Conservation (phyloP, 2,113 vertebrate genomes). For the Antennarius striatus region DNA sequence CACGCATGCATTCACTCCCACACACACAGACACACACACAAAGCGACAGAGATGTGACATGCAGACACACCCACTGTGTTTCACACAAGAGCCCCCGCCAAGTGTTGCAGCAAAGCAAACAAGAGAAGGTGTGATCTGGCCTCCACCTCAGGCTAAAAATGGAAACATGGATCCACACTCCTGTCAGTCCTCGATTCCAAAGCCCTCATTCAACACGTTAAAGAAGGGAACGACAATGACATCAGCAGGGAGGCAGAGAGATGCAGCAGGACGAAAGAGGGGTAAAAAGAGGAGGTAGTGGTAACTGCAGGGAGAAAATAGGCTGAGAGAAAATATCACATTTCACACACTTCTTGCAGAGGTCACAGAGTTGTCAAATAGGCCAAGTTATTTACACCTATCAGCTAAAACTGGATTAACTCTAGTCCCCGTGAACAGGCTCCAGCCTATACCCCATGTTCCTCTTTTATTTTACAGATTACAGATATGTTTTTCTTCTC, state of each 20-base stretch:
- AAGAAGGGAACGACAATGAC: conserved; percentile 12
- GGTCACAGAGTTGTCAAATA: too few relatives aligned
- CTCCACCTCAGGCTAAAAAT: conserved; percentile 46
- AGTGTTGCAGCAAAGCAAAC: conserved; percentile 19
- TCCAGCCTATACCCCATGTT: too few relatives aligned
- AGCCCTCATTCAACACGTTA: conserved; percentile 17
- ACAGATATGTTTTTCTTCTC: background rate
- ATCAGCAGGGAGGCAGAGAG: background rate
- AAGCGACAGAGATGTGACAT: background rate
- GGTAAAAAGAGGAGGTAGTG: background rate
- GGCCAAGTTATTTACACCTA: background rate
- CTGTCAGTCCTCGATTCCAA: conserved; percentile 22
- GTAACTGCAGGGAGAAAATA: background rate
- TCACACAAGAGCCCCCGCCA: conserved; percentile 24
- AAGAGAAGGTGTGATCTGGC: conserved; percentile 45
- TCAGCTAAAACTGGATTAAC: background rate
- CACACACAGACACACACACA: too few relatives aligned
- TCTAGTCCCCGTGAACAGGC: background rate
- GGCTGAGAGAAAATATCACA: background rate
- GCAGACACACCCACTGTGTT: conserved; percentile 17
- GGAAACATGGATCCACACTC: conserved; percentile 21
- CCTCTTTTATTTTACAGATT: background rate
- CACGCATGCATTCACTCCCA: too few relatives aligned
- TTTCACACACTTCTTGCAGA: too few relatives aligned
- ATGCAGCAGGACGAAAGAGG: background rate